Evolutionary conservation across 2,797 vertebrate genomes (phyloP).

Genomic region (Anguilla pacifica): DNA sequence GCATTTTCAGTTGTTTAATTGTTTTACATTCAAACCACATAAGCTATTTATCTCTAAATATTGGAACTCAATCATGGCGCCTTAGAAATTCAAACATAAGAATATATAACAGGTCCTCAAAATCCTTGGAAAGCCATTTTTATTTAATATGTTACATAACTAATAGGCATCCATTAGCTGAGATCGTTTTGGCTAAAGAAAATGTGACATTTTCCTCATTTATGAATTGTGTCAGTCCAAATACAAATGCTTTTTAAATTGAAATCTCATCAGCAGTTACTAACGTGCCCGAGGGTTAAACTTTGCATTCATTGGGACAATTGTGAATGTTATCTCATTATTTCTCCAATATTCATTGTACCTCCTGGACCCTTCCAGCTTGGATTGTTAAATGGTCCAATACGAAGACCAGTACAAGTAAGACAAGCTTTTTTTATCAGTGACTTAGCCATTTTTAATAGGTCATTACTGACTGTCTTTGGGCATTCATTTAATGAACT

Average conservation of each 20-base stretch:
- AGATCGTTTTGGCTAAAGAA: not conserved
- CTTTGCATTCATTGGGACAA: not conserved
- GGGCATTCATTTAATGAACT: conserved; percentile 1
- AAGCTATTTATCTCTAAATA: not conserved
- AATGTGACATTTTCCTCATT: not conserved
- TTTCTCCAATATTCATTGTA: not conserved
- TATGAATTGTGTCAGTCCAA: not conserved
- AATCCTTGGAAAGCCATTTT: not conserved
- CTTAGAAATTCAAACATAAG: not conserved
- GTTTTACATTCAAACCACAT: conserved; percentile 11
- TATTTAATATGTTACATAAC: not conserved
- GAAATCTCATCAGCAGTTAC: not conserved
- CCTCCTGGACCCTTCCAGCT: not conserved
- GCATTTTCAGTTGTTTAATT: not conserved
- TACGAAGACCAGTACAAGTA: not conserved
- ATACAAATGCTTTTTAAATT: not conserved
- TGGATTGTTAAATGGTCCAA: not conserved
- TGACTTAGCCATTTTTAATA: not conserved
- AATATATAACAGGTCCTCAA: not conserved
- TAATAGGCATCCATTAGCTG: not conserved
- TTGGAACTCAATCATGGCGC: not conserved
- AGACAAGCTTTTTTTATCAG: not conserved
- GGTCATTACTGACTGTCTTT: not conserved
- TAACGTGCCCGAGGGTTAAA: not conserved
- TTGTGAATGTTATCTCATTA: conserved; percentile 6